Percentiles rank a stretch among this genome's conserved stretches.
These are phyloP conservation scores for Oreocharis arfaki DNA, from an alignment of 2,113 vertebrate genomes.

Conservation along the genomic window DNA sequence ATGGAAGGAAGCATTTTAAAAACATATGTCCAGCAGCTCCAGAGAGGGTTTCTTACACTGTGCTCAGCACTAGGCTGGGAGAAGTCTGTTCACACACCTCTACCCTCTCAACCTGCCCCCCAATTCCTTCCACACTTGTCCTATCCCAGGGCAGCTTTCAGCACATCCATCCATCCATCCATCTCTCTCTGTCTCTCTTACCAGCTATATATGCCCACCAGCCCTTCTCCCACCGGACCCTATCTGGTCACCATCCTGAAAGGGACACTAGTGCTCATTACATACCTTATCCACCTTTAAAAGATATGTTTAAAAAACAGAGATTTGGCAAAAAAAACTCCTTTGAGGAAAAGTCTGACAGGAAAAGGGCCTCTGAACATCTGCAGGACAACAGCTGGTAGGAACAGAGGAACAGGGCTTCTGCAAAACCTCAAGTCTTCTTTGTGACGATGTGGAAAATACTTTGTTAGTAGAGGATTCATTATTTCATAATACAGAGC, in stretches of 20 bases:
- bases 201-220: neutral
- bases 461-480: neutral
- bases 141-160: neutral
- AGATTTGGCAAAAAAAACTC: neutral
- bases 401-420: neutral
- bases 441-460: neutral
- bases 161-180: neutral
- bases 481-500: neutral
- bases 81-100: neutral
- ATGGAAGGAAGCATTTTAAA: neutral
- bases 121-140: neutral
- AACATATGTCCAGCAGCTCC: neutral
- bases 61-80: neutral
- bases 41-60: neutral
- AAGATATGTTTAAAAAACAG: neutral
- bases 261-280: neutral
- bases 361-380: neutral
- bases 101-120: rapidly evolving
- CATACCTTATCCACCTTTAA: neutral
- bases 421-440: neutral
- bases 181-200: too few species aligned
- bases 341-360: neutral
- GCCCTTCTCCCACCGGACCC: neutral
- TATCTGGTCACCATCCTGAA: neutral
- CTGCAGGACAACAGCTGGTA: neutral